Evolutionary conservation across 1,140 invertebrate genomes (phyloP), one percentile per base, ranked within the genome.

Genomic region (Rhysida immarginata): DNA sequence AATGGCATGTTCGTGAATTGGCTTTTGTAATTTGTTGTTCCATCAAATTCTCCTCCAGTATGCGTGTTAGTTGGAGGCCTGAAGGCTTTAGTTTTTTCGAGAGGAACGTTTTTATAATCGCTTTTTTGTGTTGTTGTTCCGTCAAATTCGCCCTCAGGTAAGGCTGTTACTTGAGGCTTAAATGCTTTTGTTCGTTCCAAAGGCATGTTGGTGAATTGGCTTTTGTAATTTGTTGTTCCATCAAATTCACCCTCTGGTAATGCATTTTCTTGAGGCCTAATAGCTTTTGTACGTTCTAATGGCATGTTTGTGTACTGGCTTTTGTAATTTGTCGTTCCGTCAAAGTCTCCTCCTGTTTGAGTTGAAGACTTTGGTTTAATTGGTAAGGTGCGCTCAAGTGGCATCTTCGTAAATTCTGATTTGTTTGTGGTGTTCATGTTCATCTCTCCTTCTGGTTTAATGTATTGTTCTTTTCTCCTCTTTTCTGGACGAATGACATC

Each of bases 161-260:
- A 54, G 1, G 53, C 44, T 2, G 43, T 21, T 18, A 51, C 26
- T 45, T 54, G 41, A 18, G 59, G 59, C 21, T 52, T 5, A 29
- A 54, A 26, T 1, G 52, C 56, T 53, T 60, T 58, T 1, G 53
- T 52, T 26, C 41, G 43, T 53, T 66, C 61, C 2, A 64, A 56
- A 52, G 65, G 62, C 70, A 69, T 71, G 53, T 58, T 63, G 21
- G 64, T 63, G 57, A 63, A 73, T 61, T 72, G 70, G 52, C 62
- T 63, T 53, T 63, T 66, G 44, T 67, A 61, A 16, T 70, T 71
- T 16, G 71, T 73, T 35, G 60, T 57, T 58, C 66, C 67, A 13
- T 68, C 63, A 51, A 73, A 65, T 16, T 41, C 35, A 11, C 35
- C 35, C 11, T n/a, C 35, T 41, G 11, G 11, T n/a, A 41, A 11